phyloP scores from a whole-genome alignment of 2,797 vertebrate species.

The Peromyscus aztecus region DNA sequence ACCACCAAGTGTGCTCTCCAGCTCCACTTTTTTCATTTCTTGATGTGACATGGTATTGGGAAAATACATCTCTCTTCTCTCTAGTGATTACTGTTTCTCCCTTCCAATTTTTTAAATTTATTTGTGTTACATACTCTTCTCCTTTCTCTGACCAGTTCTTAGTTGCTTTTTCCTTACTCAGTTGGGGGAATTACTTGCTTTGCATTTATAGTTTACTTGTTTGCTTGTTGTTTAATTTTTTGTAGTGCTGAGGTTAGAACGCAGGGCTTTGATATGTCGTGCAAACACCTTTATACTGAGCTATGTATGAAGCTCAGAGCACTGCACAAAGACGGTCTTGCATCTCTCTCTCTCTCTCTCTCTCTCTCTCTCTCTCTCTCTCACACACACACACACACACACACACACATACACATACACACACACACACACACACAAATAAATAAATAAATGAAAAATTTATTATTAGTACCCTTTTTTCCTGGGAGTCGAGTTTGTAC shows the following conservation, averaged over 20 bases:
- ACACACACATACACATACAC: background rate
- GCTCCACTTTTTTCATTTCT: background rate
- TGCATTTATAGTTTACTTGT: background rate
- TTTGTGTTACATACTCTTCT: conserved; percentile 9
- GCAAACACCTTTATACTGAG: background rate
- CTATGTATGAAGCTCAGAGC: background rate
- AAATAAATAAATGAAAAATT: background rate
- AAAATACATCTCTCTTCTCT: conserved; percentile 3
- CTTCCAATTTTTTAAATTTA: background rate
- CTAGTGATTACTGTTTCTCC: conserved; percentile 16
- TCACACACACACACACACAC: background rate
- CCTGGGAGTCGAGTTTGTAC: background rate
- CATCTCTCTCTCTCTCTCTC: background rate
- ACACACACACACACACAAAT: background rate
- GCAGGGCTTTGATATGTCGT: background rate
- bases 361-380: background rate
- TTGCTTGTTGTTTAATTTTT: background rate
- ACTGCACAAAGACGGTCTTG: background rate
- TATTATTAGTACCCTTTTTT: conserved; percentile 55
- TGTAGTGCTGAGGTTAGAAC: background rate
- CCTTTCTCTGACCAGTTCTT: conserved; percentile 23
- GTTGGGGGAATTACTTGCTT: conserved; percentile 15
- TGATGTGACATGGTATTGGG: conserved; percentile 20
- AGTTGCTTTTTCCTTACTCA: conserved; percentile 47
- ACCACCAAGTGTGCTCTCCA: background rate